These are phyloP conservation scores for Chymomyza costata DNA, from an alignment of 1,140 invertebrate genomes.

Conservation along the genomic window DNA sequence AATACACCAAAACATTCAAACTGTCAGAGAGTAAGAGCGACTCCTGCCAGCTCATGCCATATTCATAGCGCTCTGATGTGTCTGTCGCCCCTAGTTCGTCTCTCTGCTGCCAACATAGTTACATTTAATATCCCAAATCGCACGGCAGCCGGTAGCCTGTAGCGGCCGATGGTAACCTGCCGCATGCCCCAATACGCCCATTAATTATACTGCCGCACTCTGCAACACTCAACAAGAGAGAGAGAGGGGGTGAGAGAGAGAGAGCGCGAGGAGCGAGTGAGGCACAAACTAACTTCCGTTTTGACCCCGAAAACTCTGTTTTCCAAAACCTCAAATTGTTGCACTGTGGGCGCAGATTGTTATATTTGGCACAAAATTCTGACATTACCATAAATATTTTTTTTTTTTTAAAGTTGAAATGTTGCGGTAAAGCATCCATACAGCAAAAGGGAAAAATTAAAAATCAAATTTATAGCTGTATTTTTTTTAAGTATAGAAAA, in stretches of 20 bases:
- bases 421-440: too few species aligned
- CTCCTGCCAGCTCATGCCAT: not conserved
- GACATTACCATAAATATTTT: too few species aligned
- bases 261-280: slow-evolving; percentile 21
- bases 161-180: slow-evolving; percentile 8
- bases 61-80: not conserved
- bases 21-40: too few species aligned
- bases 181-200: slow-evolving; percentile 59
- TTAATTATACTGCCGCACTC: slow-evolving; percentile 67
- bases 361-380: too few species aligned
- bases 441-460: too few species aligned
- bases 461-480: too few species aligned
- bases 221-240: not conserved
- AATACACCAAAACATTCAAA: not conserved
- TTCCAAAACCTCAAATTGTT: not conserved
- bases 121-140: slow-evolving; percentile 65
- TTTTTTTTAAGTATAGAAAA: too few species aligned
- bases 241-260: not conserved
- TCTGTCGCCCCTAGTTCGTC: not conserved
- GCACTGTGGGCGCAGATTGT: too few species aligned
- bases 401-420: too few species aligned
- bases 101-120: slow-evolving; percentile 37
- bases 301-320: not conserved
- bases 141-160: too few species aligned
- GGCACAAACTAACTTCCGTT: slow-evolving; percentile 28